Evolutionary conservation across 2,113 vertebrate species (phyloP).

Genomic region (Microtus pennsylvanicus): DNA sequence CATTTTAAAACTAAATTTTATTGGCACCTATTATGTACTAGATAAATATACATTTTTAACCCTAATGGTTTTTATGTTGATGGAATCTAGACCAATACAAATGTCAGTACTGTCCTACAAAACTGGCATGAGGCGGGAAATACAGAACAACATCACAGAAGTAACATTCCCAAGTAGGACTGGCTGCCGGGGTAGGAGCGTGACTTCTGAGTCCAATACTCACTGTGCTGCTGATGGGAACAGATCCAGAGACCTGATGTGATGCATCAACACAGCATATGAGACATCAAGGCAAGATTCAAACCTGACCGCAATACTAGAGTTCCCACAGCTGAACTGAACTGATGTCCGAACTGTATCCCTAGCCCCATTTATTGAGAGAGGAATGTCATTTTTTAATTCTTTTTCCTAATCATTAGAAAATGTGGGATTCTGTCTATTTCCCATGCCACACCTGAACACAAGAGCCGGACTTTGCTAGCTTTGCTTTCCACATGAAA

Average conservation of each 20-base stretch:
- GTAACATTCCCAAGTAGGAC: neutral
- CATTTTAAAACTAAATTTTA: slow-evolving; percentile 34
- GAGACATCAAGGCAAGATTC: neutral
- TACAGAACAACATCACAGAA: neutral
- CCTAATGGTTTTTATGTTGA: neutral
- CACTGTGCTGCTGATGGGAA: neutral
- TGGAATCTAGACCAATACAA: neutral
- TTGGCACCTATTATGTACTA: neutral
- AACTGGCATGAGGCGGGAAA: neutral
- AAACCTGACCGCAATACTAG: neutral
- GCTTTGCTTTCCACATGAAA: neutral
- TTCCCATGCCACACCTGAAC: neutral
- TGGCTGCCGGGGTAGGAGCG: too few species aligned
- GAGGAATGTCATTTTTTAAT: neutral
- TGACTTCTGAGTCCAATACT: neutral
- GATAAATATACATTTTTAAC: slow-evolving; percentile 10
- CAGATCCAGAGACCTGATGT: neutral
- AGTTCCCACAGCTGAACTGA: neutral
- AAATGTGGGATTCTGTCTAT: slow-evolving; percentile 21
- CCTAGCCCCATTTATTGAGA: neutral
- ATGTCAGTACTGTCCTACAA: neutral
- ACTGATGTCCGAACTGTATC: neutral
- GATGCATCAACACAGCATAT: neutral
- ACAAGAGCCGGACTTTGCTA: neutral
- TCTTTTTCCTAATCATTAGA: neutral